Base-by-base conservation (phyloP, 2,888 invertebrate genomes). In the Lycophotia porphyrea region DNA sequence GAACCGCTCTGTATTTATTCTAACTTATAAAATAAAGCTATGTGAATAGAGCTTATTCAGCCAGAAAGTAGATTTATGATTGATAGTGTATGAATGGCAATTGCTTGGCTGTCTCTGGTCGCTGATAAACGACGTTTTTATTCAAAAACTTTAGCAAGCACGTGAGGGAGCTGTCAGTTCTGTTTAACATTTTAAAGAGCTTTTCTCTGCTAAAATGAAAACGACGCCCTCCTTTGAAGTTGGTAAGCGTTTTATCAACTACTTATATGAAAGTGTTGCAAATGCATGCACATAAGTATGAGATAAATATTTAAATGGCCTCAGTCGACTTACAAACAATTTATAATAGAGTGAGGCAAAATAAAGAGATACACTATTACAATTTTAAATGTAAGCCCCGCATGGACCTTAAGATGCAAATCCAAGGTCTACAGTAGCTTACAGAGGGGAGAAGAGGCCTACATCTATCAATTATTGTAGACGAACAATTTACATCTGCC, bases 301-400 rank as follows among this genome's bases (percentile, higher is more conserved):
- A 76, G 79, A 76, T 75, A 74, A 74, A 78, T 74, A 83, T 81
- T 84, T 47, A 86, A 80, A 68, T 70, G n/a, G 42, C 55, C 71
- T 67, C 63, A 71, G 68, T 70, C 63, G 55, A 52, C 76, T 72
- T 49, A 74, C 69, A 85, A 79, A 76, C 72, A 76, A 72, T 71
- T 74, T 79, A 52, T 71, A 71, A 63, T 44, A 66, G 34, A 80
- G 36, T 52, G 52, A 71, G 52, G 68, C 58, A 69, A 79, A 75
- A 77, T 78, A 78, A 84, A 76, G 76, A 80, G 71, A 81, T 74
- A 82, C 74, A 71, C 77, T 82, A 89, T 89, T 89, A 85, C 84
- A 88, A 87, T 87, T 89, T 88, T 83, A 89, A 88, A 89, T 88
- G 74, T 71, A 69, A 76, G 81, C 76, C 77, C 69, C 71, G 77